Conservation (phyloP, 1,140 invertebrate species). For the Hyposmocoma kahamanoa region DNA sequence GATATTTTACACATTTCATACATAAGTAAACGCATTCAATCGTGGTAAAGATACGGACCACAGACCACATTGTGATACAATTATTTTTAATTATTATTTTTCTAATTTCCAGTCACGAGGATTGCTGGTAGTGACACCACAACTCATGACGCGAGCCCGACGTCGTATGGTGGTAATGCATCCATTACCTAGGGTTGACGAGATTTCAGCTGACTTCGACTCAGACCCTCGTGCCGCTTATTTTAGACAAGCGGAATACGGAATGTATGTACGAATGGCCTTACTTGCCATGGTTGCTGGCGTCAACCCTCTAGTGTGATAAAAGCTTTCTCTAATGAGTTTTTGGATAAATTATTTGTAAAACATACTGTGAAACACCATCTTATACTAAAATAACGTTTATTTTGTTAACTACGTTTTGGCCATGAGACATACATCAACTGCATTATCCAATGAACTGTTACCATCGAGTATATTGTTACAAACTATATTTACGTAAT, state of each 20-base stretch:
- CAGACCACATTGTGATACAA: too few relatives aligned
- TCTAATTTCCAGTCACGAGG: slow-evolving; percentile 88
- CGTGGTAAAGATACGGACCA: too few relatives aligned
- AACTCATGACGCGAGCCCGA: slow-evolving; percentile 96
- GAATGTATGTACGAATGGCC: slow-evolving; percentile 99
- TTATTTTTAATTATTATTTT: too few relatives aligned
- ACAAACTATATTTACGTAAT: too few relatives aligned
- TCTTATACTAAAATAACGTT: not conserved
- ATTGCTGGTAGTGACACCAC: slow-evolving; percentile 91
- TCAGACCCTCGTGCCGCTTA: slow-evolving; percentile 97
- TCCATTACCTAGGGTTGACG: slow-evolving; percentile 94
- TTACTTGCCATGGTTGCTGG: slow-evolving; percentile 93
- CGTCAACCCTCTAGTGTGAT: slow-evolving; percentile 49
- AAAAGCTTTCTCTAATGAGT: too few relatives aligned
- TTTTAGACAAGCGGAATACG: slow-evolving; percentile 97
- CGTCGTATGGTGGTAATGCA: slow-evolving; percentile 97
- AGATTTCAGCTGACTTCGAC: slow-evolving; percentile 96
- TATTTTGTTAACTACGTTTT: not conserved
- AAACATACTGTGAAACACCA: not conserved
- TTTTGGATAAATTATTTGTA: not conserved
- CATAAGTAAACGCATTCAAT: too few relatives aligned
- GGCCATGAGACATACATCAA: too few relatives aligned
- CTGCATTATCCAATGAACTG: too few relatives aligned
- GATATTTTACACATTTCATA: too few relatives aligned
- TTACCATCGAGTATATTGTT: too few relatives aligned